Conservation (phyloP, 2,113 vertebrate species). For the Ammospiza caudacuta region DNA sequence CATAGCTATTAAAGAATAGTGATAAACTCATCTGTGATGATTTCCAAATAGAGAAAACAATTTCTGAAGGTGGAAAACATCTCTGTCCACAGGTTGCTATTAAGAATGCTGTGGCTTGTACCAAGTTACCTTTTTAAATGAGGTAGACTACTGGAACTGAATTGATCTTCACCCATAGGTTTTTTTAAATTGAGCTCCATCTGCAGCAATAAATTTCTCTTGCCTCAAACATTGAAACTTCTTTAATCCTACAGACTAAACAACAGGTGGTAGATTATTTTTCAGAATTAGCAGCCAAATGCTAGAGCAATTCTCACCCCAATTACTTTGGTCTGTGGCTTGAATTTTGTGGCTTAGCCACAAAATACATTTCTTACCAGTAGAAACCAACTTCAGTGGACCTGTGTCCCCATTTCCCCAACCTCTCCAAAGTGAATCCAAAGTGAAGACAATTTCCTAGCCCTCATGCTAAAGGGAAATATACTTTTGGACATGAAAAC, state of each 20-base stretch:
- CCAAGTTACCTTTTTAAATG: neutral
- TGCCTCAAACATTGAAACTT: constrained; percentile 20
- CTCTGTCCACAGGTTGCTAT: neutral
- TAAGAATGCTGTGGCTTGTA: neutral
- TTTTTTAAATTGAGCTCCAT: neutral
- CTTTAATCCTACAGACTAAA: constrained; percentile 49
- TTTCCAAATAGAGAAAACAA: neutral
- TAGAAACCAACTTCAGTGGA: neutral
- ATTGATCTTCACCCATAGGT: neutral
- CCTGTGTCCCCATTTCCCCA: neutral
- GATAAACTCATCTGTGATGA: neutral
- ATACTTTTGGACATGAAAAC: neutral
- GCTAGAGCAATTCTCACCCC: constrained; percentile 3
- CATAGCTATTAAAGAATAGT: neutral
- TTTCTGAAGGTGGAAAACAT: neutral
- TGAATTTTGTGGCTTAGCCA: neutral
- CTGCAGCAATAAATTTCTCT: constrained; percentile 26
- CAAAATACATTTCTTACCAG: neutral
- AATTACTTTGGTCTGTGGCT: constrained; percentile 6
- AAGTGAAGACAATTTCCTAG: neutral
- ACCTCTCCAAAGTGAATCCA: neutral
- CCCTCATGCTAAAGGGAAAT: neutral
- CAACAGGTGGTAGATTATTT: constrained; percentile 64
- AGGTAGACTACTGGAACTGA: neutral
- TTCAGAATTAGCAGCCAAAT: constrained; percentile 51